phyloP scores from a whole-genome alignment of 2,888 invertebrate species.

The Podabrus alpinus region DNA sequence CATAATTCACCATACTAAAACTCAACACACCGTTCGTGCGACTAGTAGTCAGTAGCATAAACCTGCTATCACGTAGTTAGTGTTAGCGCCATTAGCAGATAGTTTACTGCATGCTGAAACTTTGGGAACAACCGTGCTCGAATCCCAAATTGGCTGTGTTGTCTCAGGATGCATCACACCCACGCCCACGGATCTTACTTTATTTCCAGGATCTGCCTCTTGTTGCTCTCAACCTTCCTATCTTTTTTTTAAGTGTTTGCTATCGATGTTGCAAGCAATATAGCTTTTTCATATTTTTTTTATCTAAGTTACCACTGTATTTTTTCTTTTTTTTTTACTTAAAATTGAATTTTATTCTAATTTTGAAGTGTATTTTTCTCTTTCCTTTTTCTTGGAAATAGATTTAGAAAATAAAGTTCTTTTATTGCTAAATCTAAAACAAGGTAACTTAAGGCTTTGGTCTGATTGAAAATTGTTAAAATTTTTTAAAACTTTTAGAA shows the following conservation, averaged over 20 bases:
- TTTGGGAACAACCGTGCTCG: conserved; percentile 41
- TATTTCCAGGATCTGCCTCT: conserved; percentile 31
- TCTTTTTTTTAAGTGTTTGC: conserved; percentile 34
- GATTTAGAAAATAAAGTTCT: background rate
- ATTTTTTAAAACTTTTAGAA: conserved; percentile 4
- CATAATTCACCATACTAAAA: conserved; percentile 35
- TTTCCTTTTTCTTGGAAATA: background rate
- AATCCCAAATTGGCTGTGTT: conserved; percentile 55
- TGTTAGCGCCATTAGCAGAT: conserved; percentile 41
- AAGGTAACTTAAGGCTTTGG: background rate
- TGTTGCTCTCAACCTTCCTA: conserved; percentile 20
- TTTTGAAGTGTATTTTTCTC: background rate
- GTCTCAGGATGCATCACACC: conserved; percentile 54
- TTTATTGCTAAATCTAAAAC: background rate
- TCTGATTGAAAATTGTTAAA: background rate
- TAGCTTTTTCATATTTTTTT: conserved; percentile 20
- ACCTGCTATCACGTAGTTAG: conserved; percentile 46
- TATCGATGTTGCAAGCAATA: conserved; percentile 40
- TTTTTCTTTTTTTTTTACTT: background rate
- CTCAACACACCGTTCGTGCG: conserved; percentile 40
- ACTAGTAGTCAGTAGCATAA: conserved; percentile 42
- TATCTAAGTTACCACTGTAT: conserved; percentile 14
- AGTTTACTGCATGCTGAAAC: conserved; percentile 45
- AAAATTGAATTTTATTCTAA: conserved; percentile 4
- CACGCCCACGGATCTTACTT: conserved; percentile 42